Base-by-base conservation (phyloP, 1,140 invertebrate genomes). In the Heliconius eleuchia region DNA sequence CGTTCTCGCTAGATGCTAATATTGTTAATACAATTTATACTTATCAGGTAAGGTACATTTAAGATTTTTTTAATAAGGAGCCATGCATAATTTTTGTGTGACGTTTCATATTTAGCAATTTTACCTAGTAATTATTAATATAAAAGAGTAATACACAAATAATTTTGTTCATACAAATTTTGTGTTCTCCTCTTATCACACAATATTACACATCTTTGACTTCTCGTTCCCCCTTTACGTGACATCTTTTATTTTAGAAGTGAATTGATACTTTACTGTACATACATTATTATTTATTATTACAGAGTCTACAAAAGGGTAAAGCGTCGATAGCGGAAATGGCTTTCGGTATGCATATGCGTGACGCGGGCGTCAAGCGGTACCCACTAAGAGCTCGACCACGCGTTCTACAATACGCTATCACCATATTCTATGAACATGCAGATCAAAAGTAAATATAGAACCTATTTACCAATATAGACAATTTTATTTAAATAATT, bases 321-420 rank as follows among this genome's bases (percentile, higher is more conserved):
- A 97, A 98, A 94, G 96, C 96, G 34, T 98, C 97, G 74, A 94
- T 97, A n/a, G 96, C 97, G 30, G 98, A 99, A 94, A 97, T 99
- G 93, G 94, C 99, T 6, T 99, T 99, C 95, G 99, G 98, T 19
- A 96, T 99, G 95, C 97, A 97, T 74, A 96, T 99, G 86, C 96
- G 97, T 86, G 98, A 99, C 89, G 98, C 98, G 1, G 98, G 98
- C 8, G 96, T 99, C 75, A 98, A 98, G 89, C 94, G 97, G 74
- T 98, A 98, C 94, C 98, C 98, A 6, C 93, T 98, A 39, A 95
- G 98, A 19, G 96, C 97, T 71, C 95, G 98, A 16, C 97, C 98
- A 81, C 95, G 98, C 82, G 96, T 98, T 9, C 95, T 99, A 27
- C 98, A 98, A 86, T 99, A 97, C 93, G 98, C 98, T 46, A 95